These are phyloP conservation scores for Microhierax caerulescens DNA, from an alignment of 2,797 vertebrate genomes.

Conservation along the genomic window DNA sequence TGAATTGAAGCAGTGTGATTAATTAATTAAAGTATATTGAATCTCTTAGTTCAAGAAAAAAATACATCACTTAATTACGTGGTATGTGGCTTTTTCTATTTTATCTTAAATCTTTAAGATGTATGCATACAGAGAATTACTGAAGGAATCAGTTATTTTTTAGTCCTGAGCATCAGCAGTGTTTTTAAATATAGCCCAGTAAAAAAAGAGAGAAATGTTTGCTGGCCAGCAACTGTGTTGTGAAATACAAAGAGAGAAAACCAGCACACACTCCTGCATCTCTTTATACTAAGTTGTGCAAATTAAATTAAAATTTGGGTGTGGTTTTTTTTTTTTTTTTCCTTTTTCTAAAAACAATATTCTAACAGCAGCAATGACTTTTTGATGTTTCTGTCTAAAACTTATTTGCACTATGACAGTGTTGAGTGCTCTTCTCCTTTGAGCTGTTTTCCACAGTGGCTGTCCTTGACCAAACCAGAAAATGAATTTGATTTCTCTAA, in stretches of 20 bases:
- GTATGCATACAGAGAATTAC: background rate
- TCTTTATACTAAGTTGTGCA: background rate
- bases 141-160: background rate
- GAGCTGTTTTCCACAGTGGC: conserved; percentile 23
- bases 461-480: conserved; percentile 73
- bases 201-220: background rate
- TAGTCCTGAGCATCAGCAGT: background rate
- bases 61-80: background rate
- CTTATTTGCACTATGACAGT: background rate
- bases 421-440: conserved; percentile 2
- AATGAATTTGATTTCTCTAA: conserved; percentile 79
- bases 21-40: background rate
- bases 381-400: background rate
- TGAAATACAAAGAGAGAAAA: background rate
- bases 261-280: background rate
- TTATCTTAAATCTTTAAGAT: background rate
- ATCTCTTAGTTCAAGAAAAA: background rate
- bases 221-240: background rate
- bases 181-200: background rate
- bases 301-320: background rate
- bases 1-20: background rate
- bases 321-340: background rate
- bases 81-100: background rate
- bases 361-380: background rate
- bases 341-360: background rate